phyloP scores from a whole-genome alignment of 1,140 invertebrate species.

The Drosophila lowei region DNA sequence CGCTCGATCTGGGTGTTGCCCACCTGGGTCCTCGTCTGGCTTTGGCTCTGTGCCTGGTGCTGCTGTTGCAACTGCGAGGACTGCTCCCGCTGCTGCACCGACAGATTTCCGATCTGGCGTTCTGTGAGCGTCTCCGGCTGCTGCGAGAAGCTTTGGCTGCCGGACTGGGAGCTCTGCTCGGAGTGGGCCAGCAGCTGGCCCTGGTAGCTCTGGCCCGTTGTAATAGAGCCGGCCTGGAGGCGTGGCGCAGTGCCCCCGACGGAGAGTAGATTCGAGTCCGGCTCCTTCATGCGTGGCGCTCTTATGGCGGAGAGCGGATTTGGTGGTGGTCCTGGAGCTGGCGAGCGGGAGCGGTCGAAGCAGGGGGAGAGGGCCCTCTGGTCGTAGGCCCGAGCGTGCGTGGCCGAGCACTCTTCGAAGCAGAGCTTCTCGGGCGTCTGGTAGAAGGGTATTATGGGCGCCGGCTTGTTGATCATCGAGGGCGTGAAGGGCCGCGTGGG shows the following conservation, averaged over 20 bases:
- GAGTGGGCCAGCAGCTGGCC: conserved; percentile 72
- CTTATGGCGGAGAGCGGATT: conserved; percentile 85
- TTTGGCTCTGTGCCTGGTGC: conserved; percentile 61
- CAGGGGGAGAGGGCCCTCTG: conserved; percentile 84
- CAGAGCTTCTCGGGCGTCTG: conserved; percentile 86
- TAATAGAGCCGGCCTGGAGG: conserved; percentile 73
- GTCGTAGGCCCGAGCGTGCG: conserved; percentile 85
- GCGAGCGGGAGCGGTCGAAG: conserved; percentile 85
- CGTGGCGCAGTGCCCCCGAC: conserved; percentile 38
- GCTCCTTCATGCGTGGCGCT: conserved; percentile 85
- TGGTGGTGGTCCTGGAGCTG: conserved; percentile 86
- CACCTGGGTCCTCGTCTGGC: conserved; percentile 83
- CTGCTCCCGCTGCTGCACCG: conserved; percentile 67
- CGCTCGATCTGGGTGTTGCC: conserved; percentile 85
- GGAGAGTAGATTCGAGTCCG: conserved; percentile 50
- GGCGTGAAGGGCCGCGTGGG: conserved; percentile 85
- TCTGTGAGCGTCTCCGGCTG: conserved; percentile 65
- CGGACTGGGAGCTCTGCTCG: conserved; percentile 62
- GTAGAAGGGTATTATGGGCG: conserved; percentile 87
- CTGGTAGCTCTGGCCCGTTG: conserved; percentile 78
- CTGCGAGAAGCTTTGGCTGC: conserved; percentile 59
- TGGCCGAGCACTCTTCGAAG: conserved; percentile 85
- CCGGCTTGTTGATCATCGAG: conserved; percentile 87
- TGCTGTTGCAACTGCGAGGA: conserved; percentile 66
- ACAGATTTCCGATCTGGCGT: conserved; percentile 59